phyloP scores from a whole-genome alignment of 1,140 invertebrate species.

The Pissodes strobi region DNA sequence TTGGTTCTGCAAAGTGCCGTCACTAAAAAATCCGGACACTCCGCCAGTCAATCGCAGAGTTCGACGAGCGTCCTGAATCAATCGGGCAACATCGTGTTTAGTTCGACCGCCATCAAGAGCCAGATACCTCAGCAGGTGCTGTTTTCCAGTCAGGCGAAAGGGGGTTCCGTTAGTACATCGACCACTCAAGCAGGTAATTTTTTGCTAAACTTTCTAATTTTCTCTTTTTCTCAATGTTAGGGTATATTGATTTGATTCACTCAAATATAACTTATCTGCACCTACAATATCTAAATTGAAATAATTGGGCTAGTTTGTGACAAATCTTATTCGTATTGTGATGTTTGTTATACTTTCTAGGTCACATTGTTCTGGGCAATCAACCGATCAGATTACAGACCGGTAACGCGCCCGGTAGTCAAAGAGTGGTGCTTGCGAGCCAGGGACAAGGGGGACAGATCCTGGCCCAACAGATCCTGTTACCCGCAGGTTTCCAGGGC shows the following conservation, averaged over 20 bases:
- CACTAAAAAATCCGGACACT: conserved; percentile 21
- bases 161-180: not conserved
- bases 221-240: too few species aligned
- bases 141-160: conserved; percentile 15
- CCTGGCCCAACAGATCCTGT: conserved; percentile 61
- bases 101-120: conserved; percentile 19
- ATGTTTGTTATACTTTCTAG: too few species aligned
- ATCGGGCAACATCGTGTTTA: conserved; percentile 46
- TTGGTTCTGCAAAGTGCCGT: conserved; percentile 51
- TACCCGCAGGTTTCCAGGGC: conserved; percentile 62
- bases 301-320: too few species aligned
- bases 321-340: too few species aligned
- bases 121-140: conserved; percentile 24
- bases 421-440: conserved; percentile 67
- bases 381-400: conserved; percentile 52
- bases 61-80: conserved; percentile 49
- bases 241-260: too few species aligned
- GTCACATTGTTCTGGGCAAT: conserved; percentile 56
- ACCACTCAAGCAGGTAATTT: conserved; percentile 25
- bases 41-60: conserved; percentile 19
- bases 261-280: too few species aligned
- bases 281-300: too few species aligned
- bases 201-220: too few species aligned
- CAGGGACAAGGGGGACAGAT: conserved; percentile 60
- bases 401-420: conserved; percentile 44